phyloP scores from a whole-genome alignment of 2,113 vertebrate genomes.

The Ceyx melanurus region DNA sequence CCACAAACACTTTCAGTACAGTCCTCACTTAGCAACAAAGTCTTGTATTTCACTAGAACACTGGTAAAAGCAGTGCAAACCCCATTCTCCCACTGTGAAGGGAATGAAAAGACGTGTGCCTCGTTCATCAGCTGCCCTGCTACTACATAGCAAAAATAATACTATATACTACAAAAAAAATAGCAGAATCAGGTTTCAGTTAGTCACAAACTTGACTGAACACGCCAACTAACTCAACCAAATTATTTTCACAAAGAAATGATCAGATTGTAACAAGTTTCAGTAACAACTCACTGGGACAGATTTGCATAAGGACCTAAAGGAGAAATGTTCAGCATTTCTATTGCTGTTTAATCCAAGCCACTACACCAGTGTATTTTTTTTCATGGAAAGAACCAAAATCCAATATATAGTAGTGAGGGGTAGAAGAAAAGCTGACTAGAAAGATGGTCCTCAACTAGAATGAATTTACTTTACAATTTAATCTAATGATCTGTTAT shows the following conservation, averaged over 20 bases:
- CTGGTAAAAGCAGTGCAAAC: background rate
- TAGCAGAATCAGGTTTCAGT: background rate
- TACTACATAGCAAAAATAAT: background rate
- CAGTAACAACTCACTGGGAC: background rate
- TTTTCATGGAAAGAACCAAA: constrained; percentile 10
- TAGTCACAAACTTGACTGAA: background rate
- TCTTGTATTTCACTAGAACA: background rate
- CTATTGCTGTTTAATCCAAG: background rate
- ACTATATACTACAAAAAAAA: background rate
- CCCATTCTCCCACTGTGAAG: background rate
- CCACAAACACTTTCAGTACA: background rate
- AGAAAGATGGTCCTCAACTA: background rate
- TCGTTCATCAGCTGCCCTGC: background rate
- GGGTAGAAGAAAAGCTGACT: background rate
- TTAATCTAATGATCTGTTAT: constrained; percentile 55
- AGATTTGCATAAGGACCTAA: background rate
- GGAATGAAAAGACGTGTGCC: background rate
- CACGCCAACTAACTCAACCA: background rate
- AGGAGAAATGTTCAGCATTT: background rate
- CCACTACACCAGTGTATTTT: background rate
- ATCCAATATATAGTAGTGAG: background rate
- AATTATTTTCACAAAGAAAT: background rate
- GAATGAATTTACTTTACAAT: constrained; percentile 41
- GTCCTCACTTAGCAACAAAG: background rate
- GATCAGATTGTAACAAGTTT: background rate